Evolutionary conservation across 2,113 vertebrate genomes (phyloP), one percentile per base, ranked within the genome.

Genomic region (Trematocara nigrifrons): DNA sequence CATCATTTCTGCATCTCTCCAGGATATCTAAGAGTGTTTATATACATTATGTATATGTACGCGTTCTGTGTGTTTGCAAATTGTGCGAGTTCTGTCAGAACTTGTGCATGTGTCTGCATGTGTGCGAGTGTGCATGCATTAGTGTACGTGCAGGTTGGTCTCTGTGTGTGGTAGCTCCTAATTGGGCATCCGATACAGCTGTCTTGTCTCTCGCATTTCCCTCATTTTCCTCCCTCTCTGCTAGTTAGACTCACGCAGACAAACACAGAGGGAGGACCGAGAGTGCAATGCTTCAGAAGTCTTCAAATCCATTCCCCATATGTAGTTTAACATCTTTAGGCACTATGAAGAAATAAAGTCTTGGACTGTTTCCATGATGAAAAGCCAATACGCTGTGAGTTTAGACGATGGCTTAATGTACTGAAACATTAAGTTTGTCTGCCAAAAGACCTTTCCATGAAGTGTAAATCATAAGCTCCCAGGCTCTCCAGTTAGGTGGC

Each of bases 131-230:
- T 57, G 66, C 10, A 6, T 74, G 57, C 26, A 20, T 74, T 47
- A 82, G 74, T 16, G 51, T 86, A 18, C 87, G 64, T 54, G n/a
- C 87, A 80, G 81, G 84, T 86, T 84, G 80, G 86, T 90, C 90
- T 86, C 90, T 89, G 78, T 90, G 90, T 91, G 92, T 87, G 85
- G 88, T 89, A 84, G 81, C 79, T 86, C 83, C 85, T 93, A 95
- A 94, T 91, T 93, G 90, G 92, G 85, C 79, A 94, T 93, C 69
- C 57, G n/a, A 89, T 91, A 76, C 91, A 89, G 93, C 91, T 91
- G 91, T 91, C 91, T 91, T 89, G 83, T 92, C 83, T 88, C 84
- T 64, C 22, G 35, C 59, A 82, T 89, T 86, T 91, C 61, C 69
- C 82, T 86, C 53, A 80, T 87, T 86, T 80, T 59, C 86, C 51